Percentiles rank a stretch among this genome's conserved stretches.
These are phyloP conservation scores for Podabrus alpinus DNA, from an alignment of 2,888 invertebrate species.

Conservation along the genomic window DNA sequence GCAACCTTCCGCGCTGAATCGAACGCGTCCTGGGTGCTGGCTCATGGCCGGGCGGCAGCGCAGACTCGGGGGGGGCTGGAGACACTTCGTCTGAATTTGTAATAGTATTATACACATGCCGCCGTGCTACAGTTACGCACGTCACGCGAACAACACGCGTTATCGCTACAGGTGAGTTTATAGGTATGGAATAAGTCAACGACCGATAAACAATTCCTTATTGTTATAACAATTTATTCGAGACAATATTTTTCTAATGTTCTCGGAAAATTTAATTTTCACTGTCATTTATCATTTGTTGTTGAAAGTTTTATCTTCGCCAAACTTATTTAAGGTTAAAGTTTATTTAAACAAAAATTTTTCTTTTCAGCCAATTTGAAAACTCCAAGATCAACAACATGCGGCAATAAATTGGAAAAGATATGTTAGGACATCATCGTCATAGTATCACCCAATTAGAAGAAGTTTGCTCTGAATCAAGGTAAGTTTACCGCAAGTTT, in stretches of 20 bases:
- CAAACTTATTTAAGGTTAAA: neutral
- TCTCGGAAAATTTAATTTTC: neutral
- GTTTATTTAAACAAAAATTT: neutral
- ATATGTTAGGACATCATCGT: slow-evolving; percentile 23
- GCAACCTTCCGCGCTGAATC: slow-evolving; percentile 48
- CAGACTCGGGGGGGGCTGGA: slow-evolving; percentile 43
- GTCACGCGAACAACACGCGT: slow-evolving; percentile 58
- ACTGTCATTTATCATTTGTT: neutral
- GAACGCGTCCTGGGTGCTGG: slow-evolving; percentile 49
- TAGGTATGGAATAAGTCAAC: slow-evolving; percentile 49
- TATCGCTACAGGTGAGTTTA: slow-evolving; percentile 50
- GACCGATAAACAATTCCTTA: slow-evolving; percentile 37
- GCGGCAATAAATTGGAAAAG: slow-evolving; percentile 1
- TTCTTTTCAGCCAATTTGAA: neutral
- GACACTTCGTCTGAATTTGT: slow-evolving; percentile 54
- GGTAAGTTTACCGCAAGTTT: slow-evolving; percentile 11
- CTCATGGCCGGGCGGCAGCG: slow-evolving; percentile 40
- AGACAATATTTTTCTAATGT: neutral
- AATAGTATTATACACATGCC: slow-evolving; percentile 59
- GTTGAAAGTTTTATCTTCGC: neutral
- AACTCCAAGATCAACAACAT: slow-evolving; percentile 15
- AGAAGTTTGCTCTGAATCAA: slow-evolving; percentile 4
- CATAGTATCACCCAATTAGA: slow-evolving; percentile 24
- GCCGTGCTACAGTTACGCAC: slow-evolving; percentile 59
- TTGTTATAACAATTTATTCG: neutral